Conservation (phyloP, 2,888 invertebrate species). For the Aplocera efformata region DNA sequence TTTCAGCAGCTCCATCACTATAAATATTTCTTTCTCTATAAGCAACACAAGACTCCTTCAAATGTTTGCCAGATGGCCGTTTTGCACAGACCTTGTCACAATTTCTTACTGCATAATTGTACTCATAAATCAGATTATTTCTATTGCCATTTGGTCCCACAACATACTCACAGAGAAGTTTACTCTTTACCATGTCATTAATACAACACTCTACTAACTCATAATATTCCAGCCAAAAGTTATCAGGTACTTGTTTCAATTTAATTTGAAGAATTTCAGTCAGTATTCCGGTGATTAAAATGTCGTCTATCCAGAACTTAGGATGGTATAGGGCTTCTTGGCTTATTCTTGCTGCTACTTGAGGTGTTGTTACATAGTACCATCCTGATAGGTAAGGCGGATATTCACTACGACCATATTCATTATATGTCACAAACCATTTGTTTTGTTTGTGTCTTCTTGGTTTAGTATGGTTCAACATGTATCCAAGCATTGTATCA, state of each 20-base stretch:
- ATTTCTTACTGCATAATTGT: constrained; percentile 80
- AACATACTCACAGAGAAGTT: constrained; percentile 83
- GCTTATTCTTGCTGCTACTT: constrained; percentile 80
- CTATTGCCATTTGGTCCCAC: constrained; percentile 91
- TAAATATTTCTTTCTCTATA: constrained; percentile 49
- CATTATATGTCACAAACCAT: constrained; percentile 87
- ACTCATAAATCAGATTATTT: constrained; percentile 83
- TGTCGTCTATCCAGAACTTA: constrained; percentile 96
- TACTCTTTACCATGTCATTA: constrained; percentile 76
- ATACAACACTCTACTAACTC: constrained; percentile 88
- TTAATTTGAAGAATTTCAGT: constrained; percentile 79
- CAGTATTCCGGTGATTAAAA: constrained; percentile 90
- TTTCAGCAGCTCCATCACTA: constrained; percentile 23
- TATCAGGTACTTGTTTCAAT: constrained; percentile 76
- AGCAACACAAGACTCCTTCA: constrained; percentile 82
- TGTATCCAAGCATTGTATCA: constrained; percentile 82
- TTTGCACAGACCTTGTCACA: constrained; percentile 81
- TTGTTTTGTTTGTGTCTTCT: constrained; percentile 85
- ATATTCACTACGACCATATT: constrained; percentile 82
- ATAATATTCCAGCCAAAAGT: constrained; percentile 85
- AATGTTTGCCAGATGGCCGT: constrained; percentile 63
- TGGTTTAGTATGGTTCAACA: constrained; percentile 82
- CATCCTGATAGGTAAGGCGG: constrained; percentile 91
- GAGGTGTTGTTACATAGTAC: constrained; percentile 88
- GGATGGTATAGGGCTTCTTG: constrained; percentile 74